Percentiles rank a stretch among this genome's conserved stretches.
These are phyloP conservation scores for Sinella curviseta DNA, from an alignment of 1,140 invertebrate genomes.

Conservation along the genomic window DNA sequence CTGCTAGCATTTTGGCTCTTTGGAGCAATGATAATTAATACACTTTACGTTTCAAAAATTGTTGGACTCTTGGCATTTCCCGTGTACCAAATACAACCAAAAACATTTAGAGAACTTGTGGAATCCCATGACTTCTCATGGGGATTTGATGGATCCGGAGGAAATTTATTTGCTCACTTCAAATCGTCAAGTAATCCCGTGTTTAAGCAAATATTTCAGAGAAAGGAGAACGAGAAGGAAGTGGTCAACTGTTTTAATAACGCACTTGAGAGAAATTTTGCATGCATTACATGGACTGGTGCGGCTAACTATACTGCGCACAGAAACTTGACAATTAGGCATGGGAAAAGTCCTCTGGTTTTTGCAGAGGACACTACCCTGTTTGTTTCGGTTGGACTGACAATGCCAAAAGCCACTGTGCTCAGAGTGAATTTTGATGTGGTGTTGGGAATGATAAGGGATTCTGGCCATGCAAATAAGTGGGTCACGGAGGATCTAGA, in stretches of 20 bases:
- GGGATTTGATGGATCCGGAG: constrained; percentile 1
- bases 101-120: constrained; percentile 12
- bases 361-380: not conserved
- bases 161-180: not conserved
- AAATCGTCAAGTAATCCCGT: not conserved
- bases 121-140: not conserved
- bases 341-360: constrained; percentile 12
- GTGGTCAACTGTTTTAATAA: not conserved
- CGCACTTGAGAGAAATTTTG: not conserved
- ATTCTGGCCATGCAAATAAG: not conserved
- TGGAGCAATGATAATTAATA: not conserved
- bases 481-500: not conserved
- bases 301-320: not conserved
- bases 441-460: not conserved
- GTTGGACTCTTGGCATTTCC: constrained; percentile 6
- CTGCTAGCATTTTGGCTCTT: not conserved
- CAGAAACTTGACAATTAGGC: not conserved
- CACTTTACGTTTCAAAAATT: constrained; percentile 10
- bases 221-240: not conserved
- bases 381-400: not conserved
- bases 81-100: not conserved
- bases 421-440: not conserved
- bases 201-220: not conserved
- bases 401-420: not conserved
- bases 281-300: constrained; percentile 1